Base-by-base conservation (phyloP, 2,113 vertebrate species). In the Eclectus roratus region DNA sequence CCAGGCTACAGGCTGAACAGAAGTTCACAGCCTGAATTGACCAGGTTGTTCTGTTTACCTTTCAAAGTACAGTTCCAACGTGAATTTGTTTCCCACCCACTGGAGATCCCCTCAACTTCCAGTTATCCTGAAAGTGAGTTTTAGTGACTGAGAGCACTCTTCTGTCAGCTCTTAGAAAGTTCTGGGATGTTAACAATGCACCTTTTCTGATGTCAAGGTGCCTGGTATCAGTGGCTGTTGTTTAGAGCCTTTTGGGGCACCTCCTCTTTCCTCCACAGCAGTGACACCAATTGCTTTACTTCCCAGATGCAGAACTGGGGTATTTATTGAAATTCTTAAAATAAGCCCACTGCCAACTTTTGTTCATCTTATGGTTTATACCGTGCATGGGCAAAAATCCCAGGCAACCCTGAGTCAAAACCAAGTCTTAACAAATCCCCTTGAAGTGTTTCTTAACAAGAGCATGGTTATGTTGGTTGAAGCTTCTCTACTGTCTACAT, bases 401-500 rank as follows among this genome's bases (percentile, higher is more conserved):
- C 6, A 3, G 15, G 23, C 29, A 77, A 70, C 55, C 37, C 7
- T 27, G 19, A 52, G 19, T 72, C 35, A 77, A 83, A 92, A 41
- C 16, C 20, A n/a, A 46, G 25, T 61, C 35, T 19, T 43, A 46
- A 39, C 3, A 68, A 53, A 65, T n/a, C 21, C 27, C 17, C 41
- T 77, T 1, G 0, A 69, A 77, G 8, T 2, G 7, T 39, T 61
- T 65, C 49, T 25, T 44, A 39, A 37, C 0, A 3, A n/a, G 6
- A 80, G 28, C 29, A 24, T 19, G 23, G 17, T 13, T 37, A 33
- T 0, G 13, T 4, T 58, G 10, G 8, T 23, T 66, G 73, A 74
- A 73, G 55, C 24, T 39, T 72, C 80, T 61, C 29, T 10, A 27
- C 29, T 83, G 33, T 25, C 60, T 44, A 1, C 10, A 24, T 25